These are phyloP conservation scores for Chunga burmeisteri DNA, from an alignment of 2,113 vertebrate genomes.

Conservation along the genomic window DNA sequence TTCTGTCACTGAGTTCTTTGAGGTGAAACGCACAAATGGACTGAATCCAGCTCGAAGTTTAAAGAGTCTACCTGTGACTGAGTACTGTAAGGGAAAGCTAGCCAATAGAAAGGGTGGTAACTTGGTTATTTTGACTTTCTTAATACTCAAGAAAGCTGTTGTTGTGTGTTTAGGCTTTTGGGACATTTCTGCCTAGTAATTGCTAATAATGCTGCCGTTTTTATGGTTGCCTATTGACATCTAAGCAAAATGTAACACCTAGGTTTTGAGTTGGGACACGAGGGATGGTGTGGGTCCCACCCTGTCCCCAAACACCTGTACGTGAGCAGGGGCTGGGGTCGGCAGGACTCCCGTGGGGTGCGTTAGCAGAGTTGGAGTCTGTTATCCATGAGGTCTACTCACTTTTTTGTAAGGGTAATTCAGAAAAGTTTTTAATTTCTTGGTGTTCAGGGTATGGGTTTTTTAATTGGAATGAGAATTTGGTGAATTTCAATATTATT, in stretches of 20 bases:
- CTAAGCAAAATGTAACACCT: fast-evolving
- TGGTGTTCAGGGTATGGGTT: neutral
- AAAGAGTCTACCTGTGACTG: neutral
- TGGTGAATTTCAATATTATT: neutral
- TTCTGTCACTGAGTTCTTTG: neutral
- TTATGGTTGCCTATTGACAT: neutral
- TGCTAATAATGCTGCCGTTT: neutral
- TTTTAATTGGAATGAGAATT: neutral
- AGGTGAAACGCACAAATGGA: neutral
- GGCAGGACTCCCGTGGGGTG: fast-evolving
- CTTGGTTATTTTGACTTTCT: neutral
- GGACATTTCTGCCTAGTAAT: neutral
- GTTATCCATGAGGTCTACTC: fast-evolving
- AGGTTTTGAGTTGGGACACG: neutral
- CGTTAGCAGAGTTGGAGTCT: fast-evolving
- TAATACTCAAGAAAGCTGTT: neutral
- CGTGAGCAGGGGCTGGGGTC: neutral
- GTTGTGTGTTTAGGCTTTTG: neutral
- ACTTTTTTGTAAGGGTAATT: neutral
- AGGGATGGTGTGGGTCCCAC: neutral
- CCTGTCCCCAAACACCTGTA: fast-evolving
- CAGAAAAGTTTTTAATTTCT: neutral
- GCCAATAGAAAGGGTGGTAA: neutral
- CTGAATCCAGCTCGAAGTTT: neutral
- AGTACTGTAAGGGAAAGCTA: fast-evolving